Conservation (phyloP, 37 sponge, comb jelly and placozoan species). For the Cliona cf. orientalis region DNA sequence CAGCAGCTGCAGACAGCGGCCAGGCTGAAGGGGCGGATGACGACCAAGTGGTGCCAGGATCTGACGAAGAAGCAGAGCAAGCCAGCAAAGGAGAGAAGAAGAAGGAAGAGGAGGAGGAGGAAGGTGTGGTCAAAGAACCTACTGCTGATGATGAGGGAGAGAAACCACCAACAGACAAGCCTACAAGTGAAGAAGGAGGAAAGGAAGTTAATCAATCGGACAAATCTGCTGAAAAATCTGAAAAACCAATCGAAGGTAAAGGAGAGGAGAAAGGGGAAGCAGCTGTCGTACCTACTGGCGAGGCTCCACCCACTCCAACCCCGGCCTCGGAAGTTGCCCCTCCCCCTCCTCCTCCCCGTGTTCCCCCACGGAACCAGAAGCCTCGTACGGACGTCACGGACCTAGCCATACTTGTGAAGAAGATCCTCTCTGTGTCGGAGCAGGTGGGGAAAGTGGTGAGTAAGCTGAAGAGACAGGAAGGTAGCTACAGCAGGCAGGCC, state of each 20-base stretch:
- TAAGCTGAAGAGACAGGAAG: conserved; percentile 15
- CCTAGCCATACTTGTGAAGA: conserved; percentile 17
- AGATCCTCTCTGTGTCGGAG: conserved; percentile 37
- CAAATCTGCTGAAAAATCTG: background rate
- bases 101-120: background rate
- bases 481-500: conserved; percentile 5
- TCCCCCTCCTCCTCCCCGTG: conserved; percentile 7
- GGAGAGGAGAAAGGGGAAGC: background rate
- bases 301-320: background rate
- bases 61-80: background rate
- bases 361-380: background rate
- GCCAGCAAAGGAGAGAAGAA: background rate
- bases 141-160: background rate
- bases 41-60: background rate
- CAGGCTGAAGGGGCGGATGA: conserved; percentile 3
- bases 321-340: background rate
- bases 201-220: background rate
- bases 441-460: conserved; percentile 32
- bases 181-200: background rate
- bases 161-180: background rate
- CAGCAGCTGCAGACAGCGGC: background rate
- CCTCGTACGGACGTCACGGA: conserved; percentile 3
- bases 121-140: background rate
- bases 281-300: background rate
- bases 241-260: background rate